Evolutionary conservation across 2,797 vertebrate species (phyloP).

Genomic region (Tauraco hartlaubi): DNA sequence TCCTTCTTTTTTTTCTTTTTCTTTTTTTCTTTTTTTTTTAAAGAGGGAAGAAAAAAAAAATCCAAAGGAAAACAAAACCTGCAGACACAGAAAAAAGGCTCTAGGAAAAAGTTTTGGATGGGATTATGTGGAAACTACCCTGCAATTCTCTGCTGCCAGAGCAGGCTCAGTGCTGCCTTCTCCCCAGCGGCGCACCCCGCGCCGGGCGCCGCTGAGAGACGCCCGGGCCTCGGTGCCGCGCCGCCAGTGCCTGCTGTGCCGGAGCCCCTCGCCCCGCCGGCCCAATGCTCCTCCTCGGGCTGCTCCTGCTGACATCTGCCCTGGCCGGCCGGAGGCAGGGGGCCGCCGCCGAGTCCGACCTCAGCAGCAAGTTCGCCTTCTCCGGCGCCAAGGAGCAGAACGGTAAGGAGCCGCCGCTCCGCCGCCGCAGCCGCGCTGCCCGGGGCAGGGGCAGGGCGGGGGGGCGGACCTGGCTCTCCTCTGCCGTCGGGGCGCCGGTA

Average conservation of each 20-base stretch:
- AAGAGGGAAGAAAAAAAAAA: not conserved
- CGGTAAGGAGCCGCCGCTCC: conserved; percentile 89
- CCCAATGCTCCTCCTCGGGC: conserved; percentile 96
- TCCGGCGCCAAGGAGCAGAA: conserved; percentile 93
- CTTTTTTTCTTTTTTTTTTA: too few species aligned
- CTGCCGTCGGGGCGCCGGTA: too few species aligned
- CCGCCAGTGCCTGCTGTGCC: conserved; percentile 80
- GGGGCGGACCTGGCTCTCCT: not conserved
- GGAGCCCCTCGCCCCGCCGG: conserved; percentile 83
- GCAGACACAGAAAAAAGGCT: conserved; percentile 77
- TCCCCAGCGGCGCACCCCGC: conserved; percentile 82
- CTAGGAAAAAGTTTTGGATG: conserved; percentile 83
- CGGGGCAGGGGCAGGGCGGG: too few species aligned
- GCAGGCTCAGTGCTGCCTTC: conserved; percentile 87
- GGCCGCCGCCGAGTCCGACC: conserved; percentile 89
- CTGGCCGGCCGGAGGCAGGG: conserved; percentile 87
- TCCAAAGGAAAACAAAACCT: conserved; percentile 54
- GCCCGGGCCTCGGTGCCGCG: conserved; percentile 77
- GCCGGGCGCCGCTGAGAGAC: conserved; percentile 84
- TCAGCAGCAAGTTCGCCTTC: conserved; percentile 90
- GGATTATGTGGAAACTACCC: conserved; percentile 95
- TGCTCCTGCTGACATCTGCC: conserved; percentile 92
- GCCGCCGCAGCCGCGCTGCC: not conserved
- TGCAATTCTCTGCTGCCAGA: conserved; percentile 85
- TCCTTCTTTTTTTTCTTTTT: not conserved